Percentiles rank a stretch among this genome's conserved stretches.
These are phyloP conservation scores for Furnarius figulus DNA, from an alignment of 2,113 vertebrate genomes.

Conservation along the genomic window DNA sequence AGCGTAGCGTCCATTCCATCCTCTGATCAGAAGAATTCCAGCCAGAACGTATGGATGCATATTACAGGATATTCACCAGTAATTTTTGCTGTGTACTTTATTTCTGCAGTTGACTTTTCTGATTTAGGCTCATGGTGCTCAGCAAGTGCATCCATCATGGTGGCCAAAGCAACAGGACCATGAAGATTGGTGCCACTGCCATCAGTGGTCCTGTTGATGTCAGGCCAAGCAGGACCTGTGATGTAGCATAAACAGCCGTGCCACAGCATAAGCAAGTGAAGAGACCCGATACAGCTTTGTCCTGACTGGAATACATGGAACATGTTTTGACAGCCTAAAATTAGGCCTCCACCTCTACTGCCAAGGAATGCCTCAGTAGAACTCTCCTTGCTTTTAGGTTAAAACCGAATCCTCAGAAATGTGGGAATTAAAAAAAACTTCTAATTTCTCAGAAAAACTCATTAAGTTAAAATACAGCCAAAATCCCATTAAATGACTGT, in stretches of 20 bases:
- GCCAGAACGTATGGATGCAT: not conserved
- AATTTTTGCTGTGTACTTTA: not conserved
- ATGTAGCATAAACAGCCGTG: not conserved
- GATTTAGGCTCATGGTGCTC: not conserved
- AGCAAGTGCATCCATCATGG: rapidly evolving
- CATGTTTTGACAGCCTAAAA: not conserved
- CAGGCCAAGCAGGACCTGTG: not conserved
- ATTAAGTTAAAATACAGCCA: not conserved
- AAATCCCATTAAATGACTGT: not conserved
- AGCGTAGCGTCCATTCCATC: not conserved
- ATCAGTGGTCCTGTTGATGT: not conserved
- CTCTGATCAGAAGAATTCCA: not conserved
- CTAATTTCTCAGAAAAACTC: not conserved
- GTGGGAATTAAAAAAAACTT: not conserved
- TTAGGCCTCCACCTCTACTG: not conserved
- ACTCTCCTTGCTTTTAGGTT: not conserved
- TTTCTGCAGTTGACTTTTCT: not conserved
- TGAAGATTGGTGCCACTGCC: not conserved
- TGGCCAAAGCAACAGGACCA: not conserved
- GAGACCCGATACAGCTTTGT: not conserved
- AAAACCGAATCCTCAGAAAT: not conserved
- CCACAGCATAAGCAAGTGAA: not conserved
- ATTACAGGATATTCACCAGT: not conserved
- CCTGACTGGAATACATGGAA: not conserved
- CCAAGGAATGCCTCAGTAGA: not conserved